A percentile compares a stretch with the other conserved stretches of the same genome.
Conservation (phyloP, 2,113 vertebrate species). For the Colossoma macropomum region DNA sequence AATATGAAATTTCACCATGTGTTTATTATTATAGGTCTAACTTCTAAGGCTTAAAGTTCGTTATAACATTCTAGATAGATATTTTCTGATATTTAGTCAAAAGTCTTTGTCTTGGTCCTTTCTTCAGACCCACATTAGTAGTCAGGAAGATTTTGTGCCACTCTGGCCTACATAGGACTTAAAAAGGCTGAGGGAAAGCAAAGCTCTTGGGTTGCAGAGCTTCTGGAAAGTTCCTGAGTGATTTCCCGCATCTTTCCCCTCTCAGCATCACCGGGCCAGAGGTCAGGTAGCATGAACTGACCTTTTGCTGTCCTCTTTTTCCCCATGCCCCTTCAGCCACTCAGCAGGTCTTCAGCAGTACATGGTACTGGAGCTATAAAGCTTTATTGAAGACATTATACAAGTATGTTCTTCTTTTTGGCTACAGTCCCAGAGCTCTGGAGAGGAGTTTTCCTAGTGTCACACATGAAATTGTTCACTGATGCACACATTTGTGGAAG, state of each 20-base stretch:
- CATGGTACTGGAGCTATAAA: neutral
- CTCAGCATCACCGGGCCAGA: neutral
- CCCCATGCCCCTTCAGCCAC: neutral
- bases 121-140: no score
- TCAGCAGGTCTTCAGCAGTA: neutral
- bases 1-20: no score
- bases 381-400: neutral
- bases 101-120: neutral
- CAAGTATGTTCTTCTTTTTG: neutral
- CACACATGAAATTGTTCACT: neutral
- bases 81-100: neutral
- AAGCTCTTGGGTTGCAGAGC: neutral
- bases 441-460: neutral
- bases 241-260: constrained; percentile 10
- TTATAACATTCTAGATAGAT: neutral
- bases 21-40: no score
- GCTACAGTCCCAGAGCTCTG: neutral
- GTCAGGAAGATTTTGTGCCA: no score
- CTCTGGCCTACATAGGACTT: neutral
- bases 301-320: neutral
- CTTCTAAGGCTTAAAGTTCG: no score
- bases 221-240: constrained; percentile 3
- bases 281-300: constrained; percentile 2
- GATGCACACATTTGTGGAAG: neutral
- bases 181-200: neutral